phyloP scores from a whole-genome alignment of 2,113 vertebrate species.

The Cyrtonyx montezumae region DNA sequence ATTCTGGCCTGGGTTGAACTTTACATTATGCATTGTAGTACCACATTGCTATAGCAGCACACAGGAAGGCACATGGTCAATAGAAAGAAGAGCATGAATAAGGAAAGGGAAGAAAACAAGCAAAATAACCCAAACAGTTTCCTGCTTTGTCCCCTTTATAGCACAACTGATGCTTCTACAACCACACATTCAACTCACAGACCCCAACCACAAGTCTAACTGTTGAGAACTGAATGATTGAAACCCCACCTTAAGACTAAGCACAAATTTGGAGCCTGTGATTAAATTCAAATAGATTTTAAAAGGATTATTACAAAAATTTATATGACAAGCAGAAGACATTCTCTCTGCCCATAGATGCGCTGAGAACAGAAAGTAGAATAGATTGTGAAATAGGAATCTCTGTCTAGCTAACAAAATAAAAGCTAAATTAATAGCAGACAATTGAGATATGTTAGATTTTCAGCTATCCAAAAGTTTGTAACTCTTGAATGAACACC shows the following conservation, averaged over 20 bases:
- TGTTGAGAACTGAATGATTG: background rate
- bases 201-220: background rate
- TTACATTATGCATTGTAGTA: background rate
- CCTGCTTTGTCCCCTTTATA: background rate
- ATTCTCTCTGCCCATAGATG: background rate
- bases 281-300: background rate
- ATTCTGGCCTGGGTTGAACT: background rate
- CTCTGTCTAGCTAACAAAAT: slow-evolving; percentile 11
- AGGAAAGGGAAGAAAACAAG: background rate
- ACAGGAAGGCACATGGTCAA: background rate
- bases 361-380: background rate
- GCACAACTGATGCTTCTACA: background rate
- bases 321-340: background rate
- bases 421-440: background rate
- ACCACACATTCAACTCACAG: background rate
- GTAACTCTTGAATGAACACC: background rate
- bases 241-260: background rate
- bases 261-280: background rate
- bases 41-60: background rate
- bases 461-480: background rate
- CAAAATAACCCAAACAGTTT: background rate
- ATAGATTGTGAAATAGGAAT: background rate
- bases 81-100: background rate
- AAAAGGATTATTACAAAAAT: background rate
- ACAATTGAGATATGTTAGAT: background rate